Evolutionary conservation across 1,140 invertebrate genomes (phyloP).

Genomic region (Drosophila baimaii): DNA sequence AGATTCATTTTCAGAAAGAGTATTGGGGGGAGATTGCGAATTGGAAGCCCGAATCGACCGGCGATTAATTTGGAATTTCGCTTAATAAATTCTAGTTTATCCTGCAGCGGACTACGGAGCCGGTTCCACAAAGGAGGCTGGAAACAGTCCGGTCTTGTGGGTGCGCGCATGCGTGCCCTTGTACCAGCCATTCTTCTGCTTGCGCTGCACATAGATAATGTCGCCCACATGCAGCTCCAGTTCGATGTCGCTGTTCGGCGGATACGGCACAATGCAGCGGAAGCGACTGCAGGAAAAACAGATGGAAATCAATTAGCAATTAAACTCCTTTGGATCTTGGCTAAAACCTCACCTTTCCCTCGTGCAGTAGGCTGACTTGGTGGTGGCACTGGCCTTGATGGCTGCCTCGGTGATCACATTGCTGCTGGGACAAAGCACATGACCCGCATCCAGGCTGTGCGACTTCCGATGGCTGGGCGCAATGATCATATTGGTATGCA

Average conservation of each 20-base stretch:
- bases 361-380: conserved; percentile 71
- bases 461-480: conserved; percentile 90
- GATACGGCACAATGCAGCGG: conserved; percentile 96
- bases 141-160: conserved; percentile 95
- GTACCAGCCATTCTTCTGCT: conserved; percentile 97
- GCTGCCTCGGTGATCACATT: conserved; percentile 70
- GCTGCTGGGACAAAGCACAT: conserved; percentile 69
- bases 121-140: conserved; percentile 95
- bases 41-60: conserved; percentile 70
- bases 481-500: conserved; percentile 74
- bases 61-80: conserved; percentile 62
- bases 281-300: conserved; percentile 86
- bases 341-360: conserved; percentile 65
- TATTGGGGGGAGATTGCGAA: conserved; percentile 39
- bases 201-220: conserved; percentile 95
- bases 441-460: conserved; percentile 90
- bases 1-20: conserved; percentile 62
- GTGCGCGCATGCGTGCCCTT: conserved; percentile 96
- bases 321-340: background rate
- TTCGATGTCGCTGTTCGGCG: conserved; percentile 97
- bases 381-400: conserved; percentile 78
- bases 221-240: conserved; percentile 95
- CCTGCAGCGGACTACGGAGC: conserved; percentile 55
- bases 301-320: conserved; percentile 69
- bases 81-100: conserved; percentile 19